Conservation (phyloP, 2,888 invertebrate species). For the Drosophila borealis region DNA sequence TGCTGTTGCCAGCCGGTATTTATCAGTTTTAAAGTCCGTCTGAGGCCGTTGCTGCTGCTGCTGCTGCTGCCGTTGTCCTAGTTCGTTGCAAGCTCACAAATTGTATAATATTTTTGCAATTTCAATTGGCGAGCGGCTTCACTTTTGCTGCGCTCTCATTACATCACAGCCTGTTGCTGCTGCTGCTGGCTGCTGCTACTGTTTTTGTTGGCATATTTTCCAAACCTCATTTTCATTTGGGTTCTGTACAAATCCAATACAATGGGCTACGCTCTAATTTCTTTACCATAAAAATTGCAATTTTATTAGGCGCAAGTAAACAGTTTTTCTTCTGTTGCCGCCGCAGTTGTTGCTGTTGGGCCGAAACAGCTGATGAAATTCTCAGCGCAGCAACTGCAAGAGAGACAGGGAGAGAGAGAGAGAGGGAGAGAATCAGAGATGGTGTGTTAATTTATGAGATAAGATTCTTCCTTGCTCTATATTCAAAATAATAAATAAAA, state of each 20-base stretch:
- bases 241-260: slow-evolving; percentile 64
- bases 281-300: slow-evolving; percentile 70
- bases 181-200: too few relatives aligned
- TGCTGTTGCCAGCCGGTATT: slow-evolving; percentile 63
- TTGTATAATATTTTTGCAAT: slow-evolving; percentile 74
- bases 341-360: slow-evolving; percentile 7
- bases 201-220: slow-evolving; percentile 60
- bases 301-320: slow-evolving; percentile 65
- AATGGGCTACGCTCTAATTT: slow-evolving; percentile 73
- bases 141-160: slow-evolving; percentile 73
- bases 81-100: slow-evolving; percentile 71
- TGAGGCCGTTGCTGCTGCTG: slow-evolving; percentile 38
- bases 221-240: slow-evolving; percentile 61
- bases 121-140: slow-evolving; percentile 62
- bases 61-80: slow-evolving; percentile 67
- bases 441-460: slow-evolving; percentile 47
- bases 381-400: slow-evolving; percentile 52
- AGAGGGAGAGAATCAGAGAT: slow-evolving; percentile 23
- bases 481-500: slow-evolving; percentile 29
- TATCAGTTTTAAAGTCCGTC: slow-evolving; percentile 52
- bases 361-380: slow-evolving; percentile 71
- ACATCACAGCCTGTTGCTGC: slow-evolving; percentile 61
- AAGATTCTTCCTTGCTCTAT: slow-evolving; percentile 58
- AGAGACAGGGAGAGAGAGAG: slow-evolving; percentile 18
- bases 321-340: slow-evolving; percentile 23